phyloP scores from a whole-genome alignment of 2,888 invertebrate genomes.

The Mesorhabditis sp. region DNA sequence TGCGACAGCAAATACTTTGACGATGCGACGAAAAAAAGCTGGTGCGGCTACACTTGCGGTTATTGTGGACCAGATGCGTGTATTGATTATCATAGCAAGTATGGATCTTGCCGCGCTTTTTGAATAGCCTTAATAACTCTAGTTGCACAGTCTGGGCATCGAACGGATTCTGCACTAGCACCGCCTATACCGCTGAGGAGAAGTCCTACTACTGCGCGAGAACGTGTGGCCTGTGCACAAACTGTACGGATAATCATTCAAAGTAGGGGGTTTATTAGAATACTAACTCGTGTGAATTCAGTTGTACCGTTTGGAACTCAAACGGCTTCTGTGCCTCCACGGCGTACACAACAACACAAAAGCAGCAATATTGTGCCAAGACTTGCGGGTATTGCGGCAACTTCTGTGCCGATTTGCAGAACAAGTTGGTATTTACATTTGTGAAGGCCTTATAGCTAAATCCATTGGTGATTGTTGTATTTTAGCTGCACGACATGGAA shows the following conservation, averaged over 20 bases:
- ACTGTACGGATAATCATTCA: neutral
- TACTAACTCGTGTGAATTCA: neutral
- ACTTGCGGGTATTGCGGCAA: neutral
- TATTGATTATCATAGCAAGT: constrained; percentile 5
- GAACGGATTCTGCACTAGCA: neutral
- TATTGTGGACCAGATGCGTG: constrained; percentile 4
- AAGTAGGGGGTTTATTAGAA: neutral
- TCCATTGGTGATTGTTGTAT: neutral
- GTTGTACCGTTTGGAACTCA: neutral
- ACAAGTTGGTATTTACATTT: neutral
- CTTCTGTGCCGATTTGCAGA: constrained; percentile 5
- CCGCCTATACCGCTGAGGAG: neutral
- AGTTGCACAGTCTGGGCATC: neutral
- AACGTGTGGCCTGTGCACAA: neutral
- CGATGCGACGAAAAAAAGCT: neutral
- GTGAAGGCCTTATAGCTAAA: neutral
- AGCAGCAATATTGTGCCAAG: constrained; percentile 4
- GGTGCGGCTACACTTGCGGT: neutral
- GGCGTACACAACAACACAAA: neutral
- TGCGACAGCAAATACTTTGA: neutral
- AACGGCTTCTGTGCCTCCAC: neutral
- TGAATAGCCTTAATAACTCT: neutral
- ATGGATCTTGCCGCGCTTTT: neutral
- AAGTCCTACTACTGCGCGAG: neutral
- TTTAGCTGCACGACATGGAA: constrained; percentile 6